These are phyloP conservation scores for Amphipoea oculea DNA, from an alignment of 2,888 invertebrate genomes.

Conservation along the genomic window DNA sequence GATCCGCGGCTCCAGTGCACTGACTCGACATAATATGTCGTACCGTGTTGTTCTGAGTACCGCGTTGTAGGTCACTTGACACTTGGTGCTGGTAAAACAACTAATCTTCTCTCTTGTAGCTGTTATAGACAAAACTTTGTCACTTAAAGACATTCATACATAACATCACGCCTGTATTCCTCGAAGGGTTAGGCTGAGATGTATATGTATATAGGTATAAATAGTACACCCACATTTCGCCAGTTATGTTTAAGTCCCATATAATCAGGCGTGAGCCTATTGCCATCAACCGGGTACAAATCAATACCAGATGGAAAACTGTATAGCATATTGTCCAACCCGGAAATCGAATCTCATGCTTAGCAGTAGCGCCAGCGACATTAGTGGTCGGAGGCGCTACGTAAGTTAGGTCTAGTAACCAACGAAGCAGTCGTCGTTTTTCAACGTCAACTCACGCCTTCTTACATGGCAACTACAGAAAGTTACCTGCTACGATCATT, in stretches of 20 bases:
- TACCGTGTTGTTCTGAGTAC: slow-evolving; percentile 46
- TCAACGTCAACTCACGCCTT: background rate
- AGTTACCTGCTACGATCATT: background rate
- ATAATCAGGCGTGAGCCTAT: background rate
- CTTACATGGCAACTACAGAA: too few species aligned
- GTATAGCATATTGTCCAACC: background rate
- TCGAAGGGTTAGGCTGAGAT: background rate
- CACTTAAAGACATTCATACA: background rate
- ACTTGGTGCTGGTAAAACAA: slow-evolving; percentile 44
- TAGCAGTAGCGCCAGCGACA: too few species aligned
- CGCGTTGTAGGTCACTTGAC: slow-evolving; percentile 50
- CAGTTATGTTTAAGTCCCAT: background rate
- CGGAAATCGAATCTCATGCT: background rate
- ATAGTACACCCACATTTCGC: background rate
- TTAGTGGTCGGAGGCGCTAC: too few species aligned
- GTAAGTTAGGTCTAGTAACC: too few species aligned
- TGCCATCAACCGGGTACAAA: background rate
- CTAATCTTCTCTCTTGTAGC: slow-evolving; percentile 28
- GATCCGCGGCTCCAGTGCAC: slow-evolving; percentile 78
- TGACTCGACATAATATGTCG: slow-evolving; percentile 63
- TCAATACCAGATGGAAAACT: too few species aligned
- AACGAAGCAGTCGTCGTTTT: background rate
- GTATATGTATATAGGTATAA: background rate
- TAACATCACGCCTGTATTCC: background rate
- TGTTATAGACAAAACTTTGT: background rate